A percentile compares a stretch with the other conserved stretches of the same genome.
Evolutionary conservation across 2,113 vertebrate genomes (phyloP).

Genomic region (Drymodes brunneopygia): DNA sequence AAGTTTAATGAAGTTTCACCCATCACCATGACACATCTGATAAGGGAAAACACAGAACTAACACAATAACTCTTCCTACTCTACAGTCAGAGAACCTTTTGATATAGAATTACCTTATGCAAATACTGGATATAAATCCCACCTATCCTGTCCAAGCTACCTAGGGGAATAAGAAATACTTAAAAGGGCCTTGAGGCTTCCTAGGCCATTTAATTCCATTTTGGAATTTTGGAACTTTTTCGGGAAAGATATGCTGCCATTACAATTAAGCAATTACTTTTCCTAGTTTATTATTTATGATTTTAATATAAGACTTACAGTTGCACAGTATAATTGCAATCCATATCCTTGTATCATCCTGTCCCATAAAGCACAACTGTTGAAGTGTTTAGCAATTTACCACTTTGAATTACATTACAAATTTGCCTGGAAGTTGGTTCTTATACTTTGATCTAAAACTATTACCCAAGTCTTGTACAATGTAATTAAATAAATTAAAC

Average conservation of each 20-base stretch:
- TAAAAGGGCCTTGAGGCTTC: background rate
- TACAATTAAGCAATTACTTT: constrained; percentile 27
- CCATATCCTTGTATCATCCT: constrained; percentile 26
- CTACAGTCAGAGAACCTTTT: background rate
- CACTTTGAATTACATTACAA: constrained; percentile 70
- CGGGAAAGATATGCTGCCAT: background rate
- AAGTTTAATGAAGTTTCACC: background rate
- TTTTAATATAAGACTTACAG: constrained; percentile 18
- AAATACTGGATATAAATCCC: background rate
- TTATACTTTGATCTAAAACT: constrained; percentile 73
- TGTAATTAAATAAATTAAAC: constrained; percentile 79
- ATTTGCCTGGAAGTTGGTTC: constrained; percentile 69
- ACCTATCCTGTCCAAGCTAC: background rate
- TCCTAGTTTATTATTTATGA: constrained; percentile 43
- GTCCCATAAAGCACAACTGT: constrained; percentile 30
- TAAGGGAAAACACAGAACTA: background rate
- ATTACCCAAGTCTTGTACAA: constrained; percentile 67
- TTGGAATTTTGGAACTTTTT: background rate
- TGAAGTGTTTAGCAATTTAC: constrained; percentile 63
- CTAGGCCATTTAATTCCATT: background rate
- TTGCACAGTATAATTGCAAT: constrained; percentile 32
- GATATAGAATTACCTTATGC: background rate
- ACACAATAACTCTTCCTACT: background rate
- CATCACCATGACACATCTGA: background rate
- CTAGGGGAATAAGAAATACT: background rate